A percentile compares a stretch with the other conserved stretches of the same genome.
Evolutionary conservation across 2,113 vertebrate genomes (phyloP).

Genomic region (Peromyscus leucopus): DNA sequence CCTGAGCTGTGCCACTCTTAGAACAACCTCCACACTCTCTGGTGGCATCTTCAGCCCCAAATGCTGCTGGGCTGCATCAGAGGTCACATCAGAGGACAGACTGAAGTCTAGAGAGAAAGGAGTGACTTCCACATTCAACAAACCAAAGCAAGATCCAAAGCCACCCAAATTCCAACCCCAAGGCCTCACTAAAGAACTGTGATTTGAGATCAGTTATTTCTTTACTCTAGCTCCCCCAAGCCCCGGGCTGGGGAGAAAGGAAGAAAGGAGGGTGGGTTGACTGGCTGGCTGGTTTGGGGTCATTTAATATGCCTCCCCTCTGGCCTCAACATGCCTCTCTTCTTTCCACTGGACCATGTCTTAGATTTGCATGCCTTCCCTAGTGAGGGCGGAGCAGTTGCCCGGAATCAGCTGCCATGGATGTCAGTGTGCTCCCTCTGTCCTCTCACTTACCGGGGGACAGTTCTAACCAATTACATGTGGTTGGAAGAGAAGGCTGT

Average conservation of each 20-base stretch:
- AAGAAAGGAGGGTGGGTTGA: background rate
- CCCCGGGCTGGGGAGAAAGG: too few species aligned
- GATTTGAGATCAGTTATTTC: background rate
- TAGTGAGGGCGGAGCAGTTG: background rate
- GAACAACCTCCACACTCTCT: background rate
- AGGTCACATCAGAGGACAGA: background rate
- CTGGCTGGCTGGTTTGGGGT: background rate
- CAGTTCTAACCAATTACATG: slow-evolving; percentile 22
- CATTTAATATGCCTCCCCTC: slow-evolving; percentile 36
- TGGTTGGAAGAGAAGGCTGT: slow-evolving; percentile 11
- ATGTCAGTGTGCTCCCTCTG: background rate
- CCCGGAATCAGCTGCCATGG: slow-evolving; percentile 34
- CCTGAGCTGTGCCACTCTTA: background rate
- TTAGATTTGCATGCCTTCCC: slow-evolving; percentile 38
- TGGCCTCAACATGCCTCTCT: background rate
- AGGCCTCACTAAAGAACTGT: background rate
- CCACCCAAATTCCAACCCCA: slow-evolving; percentile 5
- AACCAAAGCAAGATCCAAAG: background rate
- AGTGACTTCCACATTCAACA: background rate
- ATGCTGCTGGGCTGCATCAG: background rate
- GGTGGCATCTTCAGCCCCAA: background rate
- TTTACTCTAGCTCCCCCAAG: background rate
- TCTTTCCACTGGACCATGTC: background rate
- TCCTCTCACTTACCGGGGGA: background rate
- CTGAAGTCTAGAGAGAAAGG: background rate